Conservation (phyloP, 2,113 vertebrate species). For the Hypocryptadius cinnamomeus region DNA sequence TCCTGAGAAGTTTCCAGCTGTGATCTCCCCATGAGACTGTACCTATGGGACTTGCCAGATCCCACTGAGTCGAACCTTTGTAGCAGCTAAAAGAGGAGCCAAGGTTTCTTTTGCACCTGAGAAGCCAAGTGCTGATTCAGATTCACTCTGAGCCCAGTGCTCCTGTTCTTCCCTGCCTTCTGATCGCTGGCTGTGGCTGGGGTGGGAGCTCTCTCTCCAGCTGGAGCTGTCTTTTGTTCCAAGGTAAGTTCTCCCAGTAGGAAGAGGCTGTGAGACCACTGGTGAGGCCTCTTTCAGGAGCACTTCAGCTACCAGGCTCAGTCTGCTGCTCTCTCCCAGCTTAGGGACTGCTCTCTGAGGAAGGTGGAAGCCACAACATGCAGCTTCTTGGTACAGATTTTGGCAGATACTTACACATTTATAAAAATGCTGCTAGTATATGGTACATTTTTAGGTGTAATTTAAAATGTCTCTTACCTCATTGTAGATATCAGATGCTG, state of each 20-base stretch:
- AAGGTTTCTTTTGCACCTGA: not conserved
- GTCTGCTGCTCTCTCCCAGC: not conserved
- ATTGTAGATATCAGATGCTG: rapidly evolving
- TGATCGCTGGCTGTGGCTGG: not conserved
- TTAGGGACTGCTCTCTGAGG: not conserved
- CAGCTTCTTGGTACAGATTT: not conserved
- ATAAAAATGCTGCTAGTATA: not conserved
- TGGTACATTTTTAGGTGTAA: not conserved
- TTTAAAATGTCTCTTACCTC: not conserved
- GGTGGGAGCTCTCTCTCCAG: conserved; percentile 27
- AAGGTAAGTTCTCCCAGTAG: conserved; percentile 42
- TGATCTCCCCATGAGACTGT: not conserved
- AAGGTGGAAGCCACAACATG: not conserved
- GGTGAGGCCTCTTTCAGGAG: not conserved
- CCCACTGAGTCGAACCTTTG: not conserved
- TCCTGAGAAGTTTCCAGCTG: not conserved
- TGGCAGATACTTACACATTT: not conserved
- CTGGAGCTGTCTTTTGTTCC: conserved; percentile 16
- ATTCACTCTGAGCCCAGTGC: not conserved
- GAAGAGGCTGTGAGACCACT: not conserved
- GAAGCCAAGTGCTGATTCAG: not conserved
- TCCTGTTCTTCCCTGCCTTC: not conserved
- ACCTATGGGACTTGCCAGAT: not conserved
- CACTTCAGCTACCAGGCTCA: not conserved
- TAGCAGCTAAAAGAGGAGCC: not conserved